Evolutionary conservation across 2,797 vertebrate species (phyloP), one percentile per base, ranked within the genome.

Genomic region (Neomorphus geoffroyi): DNA sequence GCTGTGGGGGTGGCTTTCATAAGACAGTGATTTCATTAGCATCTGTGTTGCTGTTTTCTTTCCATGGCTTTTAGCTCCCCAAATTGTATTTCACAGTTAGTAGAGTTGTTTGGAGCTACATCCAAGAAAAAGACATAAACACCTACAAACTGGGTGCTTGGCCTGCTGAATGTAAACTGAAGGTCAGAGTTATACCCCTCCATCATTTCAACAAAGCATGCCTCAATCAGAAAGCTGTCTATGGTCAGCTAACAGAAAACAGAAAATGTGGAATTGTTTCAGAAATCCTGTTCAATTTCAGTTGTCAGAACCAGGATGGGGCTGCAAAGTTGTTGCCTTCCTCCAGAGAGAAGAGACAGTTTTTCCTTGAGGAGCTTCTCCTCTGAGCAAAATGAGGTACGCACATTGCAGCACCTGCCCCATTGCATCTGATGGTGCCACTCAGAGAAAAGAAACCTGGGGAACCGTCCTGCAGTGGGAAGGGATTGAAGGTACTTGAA

Each of bases 181-280:
- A 62, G 10, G 19, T 53, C n/a, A 26, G n/a, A 78, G 35, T 37
- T 57, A 33, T 28, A 53, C 21, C 5, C 7, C 5, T 37, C 28
- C 39, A 33, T 14, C 0, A 0, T 33, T 91, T 87, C 46, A 53
- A 15, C 16, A 45, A 65, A 21, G 18, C 1, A 2, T 53, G 18
- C 14, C 27, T 32, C 9, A 4, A 32, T 21, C n/a, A 72, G 60
- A 78, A 74, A 80, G 5, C 4, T 30, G 46, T 56, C 56, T 62
- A 35, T 23, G 10, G 22, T 45, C 46, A 87, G 21, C 12, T 54
- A 75, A 62, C 2, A 33, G 19, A 37, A 69, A 69, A 28, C 14
- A 87, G 92, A 78, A 84, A 28, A 22, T 1, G 11, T 32, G 18
- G 43, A 87, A 75, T 19, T 35, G 13, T 4, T 1, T 30, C 69